Base-by-base conservation (phyloP, 2,797 vertebrate species). In the Bradypodion ventrale region DNA sequence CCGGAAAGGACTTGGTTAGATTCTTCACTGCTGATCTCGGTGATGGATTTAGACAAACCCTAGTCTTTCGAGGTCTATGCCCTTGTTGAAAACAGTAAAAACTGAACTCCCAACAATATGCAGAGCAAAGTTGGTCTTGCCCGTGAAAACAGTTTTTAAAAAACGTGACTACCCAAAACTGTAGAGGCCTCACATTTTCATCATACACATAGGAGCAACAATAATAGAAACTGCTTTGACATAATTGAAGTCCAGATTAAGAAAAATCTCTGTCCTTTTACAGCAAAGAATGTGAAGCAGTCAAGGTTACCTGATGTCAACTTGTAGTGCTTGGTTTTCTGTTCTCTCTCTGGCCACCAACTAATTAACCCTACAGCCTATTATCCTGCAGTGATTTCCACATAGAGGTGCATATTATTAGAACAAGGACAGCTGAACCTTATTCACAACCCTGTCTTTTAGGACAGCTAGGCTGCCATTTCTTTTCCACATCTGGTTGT, bases 21-120 rank as follows among this genome's bases (percentile, higher is more conserved):
- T 27, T 68, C 15, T 75, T 32, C 25, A 21, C 23, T 46, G 7
- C 19, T 29, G 10, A 29, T 46, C 16, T 40, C 6, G n/a, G 10
- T 52, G 27, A 25, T 40, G 35, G 12, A 6, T 69, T 44, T 19
- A 1, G 37, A 29, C 65, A 69, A 44, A 59, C 32, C 23, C 40
- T 66, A 32, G 21, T 49, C 49, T 29, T 27, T 75, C 56, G 8
- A 69, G 21, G 46, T 49, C 27, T 62, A n/a, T 62, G 32, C 8
- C n/a, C 37, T 82, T 76, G 40, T 70, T 76, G 63, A 81, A 81
- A 62, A 63, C 32, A 40, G 27, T 46, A 29, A 52, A 52, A 77
- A 21, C 35, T 40, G 46, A 23, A 75, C 7, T 29, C 69, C 65
- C 37, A 42, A 21, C 40, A 81, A 27, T 42, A 73, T 65, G 59